Evolutionary conservation across 2,888 invertebrate species (phyloP).

Genomic region (Fragum sueziense): DNA sequence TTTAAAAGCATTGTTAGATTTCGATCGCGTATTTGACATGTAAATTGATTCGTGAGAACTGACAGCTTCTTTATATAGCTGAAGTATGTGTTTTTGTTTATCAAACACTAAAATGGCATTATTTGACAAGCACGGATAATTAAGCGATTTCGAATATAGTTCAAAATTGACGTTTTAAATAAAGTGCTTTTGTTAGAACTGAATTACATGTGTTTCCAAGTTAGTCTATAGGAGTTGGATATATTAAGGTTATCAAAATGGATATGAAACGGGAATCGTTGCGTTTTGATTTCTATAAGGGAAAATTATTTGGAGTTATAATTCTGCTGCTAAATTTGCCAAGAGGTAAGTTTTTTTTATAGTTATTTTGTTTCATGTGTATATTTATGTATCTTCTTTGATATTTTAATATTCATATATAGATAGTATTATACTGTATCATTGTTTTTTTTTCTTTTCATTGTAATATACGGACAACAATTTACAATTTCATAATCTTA

Average conservation of each 20-base stretch:
- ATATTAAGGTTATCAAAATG: not conserved
- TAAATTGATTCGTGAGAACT: conserved; percentile 13
- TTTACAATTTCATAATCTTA: too few species aligned
- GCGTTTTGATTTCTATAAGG: not conserved
- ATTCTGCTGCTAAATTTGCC: not conserved
- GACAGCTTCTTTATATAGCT: not conserved
- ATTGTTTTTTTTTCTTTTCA: too few species aligned
- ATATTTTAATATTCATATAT: too few species aligned
- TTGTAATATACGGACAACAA: too few species aligned
- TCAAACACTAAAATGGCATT: conserved; percentile 5
- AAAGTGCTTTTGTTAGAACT: not conserved
- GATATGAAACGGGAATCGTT: not conserved
- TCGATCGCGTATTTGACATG: conserved; percentile 1
- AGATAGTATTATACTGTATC: too few species aligned
- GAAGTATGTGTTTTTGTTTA: not conserved
- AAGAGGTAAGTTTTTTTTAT: not conserved
- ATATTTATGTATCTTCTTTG: too few species aligned
- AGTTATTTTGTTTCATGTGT: too few species aligned
- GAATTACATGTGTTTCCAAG: not conserved
- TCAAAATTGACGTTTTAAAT: not conserved
- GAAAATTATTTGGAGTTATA: not conserved
- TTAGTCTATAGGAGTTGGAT: not conserved
- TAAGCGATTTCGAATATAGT: not conserved
- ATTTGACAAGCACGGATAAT: conserved; percentile 3
- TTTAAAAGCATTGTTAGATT: conserved; percentile 1